Percentiles rank a stretch among this genome's conserved stretches.
phyloP scores from a whole-genome alignment of 2,888 invertebrate species.

The Orchesella flavescens region DNA sequence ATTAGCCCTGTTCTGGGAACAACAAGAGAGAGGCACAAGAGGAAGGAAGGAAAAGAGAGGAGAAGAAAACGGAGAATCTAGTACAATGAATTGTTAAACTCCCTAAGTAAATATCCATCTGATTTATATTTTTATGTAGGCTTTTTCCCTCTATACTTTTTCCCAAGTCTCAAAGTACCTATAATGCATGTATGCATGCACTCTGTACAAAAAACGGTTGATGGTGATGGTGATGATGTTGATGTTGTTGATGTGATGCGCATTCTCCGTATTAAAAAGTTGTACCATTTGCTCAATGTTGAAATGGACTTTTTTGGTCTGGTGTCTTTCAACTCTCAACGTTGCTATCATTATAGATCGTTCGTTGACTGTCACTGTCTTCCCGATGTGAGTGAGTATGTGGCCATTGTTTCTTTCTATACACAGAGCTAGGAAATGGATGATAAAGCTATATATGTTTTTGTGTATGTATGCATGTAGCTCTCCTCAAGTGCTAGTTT shows the following conservation, averaged over 20 bases:
- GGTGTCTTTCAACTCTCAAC: conserved; percentile 9
- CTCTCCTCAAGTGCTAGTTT: background rate
- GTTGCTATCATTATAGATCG: conserved; percentile 19
- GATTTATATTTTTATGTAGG: too few species aligned
- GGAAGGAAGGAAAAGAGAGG: background rate
- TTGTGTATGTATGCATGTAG: background rate
- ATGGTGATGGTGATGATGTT: too few species aligned
- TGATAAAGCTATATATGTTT: background rate
- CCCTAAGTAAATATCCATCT: too few species aligned
- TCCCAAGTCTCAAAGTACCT: too few species aligned
- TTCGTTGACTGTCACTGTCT: conserved; percentile 31
- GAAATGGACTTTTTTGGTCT: background rate
- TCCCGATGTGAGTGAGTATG: conserved; percentile 8
- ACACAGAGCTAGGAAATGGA: background rate
- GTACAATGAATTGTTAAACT: background rate
- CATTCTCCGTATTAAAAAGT: too few species aligned
- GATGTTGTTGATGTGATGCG: too few species aligned
- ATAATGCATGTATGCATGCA: too few species aligned
- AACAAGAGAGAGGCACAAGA: background rate
- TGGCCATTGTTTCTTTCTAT: background rate
- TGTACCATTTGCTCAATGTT: background rate
- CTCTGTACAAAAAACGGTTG: too few species aligned
- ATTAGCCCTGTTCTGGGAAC: conserved; percentile 13
- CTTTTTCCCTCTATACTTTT: too few species aligned
- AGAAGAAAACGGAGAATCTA: background rate